A percentile compares a stretch with the other conserved stretches of the same genome.
phyloP scores from a whole-genome alignment of 2,797 vertebrate species.

The Dallia pectoralis region DNA sequence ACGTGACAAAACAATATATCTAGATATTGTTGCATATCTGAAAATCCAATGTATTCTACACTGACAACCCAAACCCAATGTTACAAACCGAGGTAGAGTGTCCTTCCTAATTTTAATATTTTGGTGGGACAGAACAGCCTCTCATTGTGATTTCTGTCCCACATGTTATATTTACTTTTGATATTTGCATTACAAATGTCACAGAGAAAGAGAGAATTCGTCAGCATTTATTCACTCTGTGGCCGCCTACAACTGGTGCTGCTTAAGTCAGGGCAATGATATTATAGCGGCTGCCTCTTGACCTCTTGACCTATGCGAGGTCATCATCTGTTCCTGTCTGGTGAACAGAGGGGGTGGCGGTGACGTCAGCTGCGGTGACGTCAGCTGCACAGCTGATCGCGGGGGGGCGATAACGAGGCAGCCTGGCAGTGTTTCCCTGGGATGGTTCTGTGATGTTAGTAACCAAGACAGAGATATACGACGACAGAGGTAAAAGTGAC shows the following conservation, averaged over 20 bases:
- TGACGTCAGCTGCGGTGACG: slow-evolving; percentile 33
- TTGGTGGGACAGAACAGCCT: neutral
- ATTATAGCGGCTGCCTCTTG: neutral
- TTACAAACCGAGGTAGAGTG: slow-evolving; percentile 3
- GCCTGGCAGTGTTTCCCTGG: neutral
- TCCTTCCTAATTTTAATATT: neutral
- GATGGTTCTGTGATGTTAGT: neutral
- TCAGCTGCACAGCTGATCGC: slow-evolving; percentile 36
- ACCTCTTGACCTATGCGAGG: neutral
- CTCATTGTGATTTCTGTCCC: neutral
- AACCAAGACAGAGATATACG: slow-evolving; percentile 12
- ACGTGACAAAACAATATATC: too few species aligned
- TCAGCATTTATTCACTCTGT: neutral
- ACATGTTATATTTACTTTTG: neutral
- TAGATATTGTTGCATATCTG: neutral
- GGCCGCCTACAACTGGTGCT: neutral
- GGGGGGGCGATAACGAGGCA: slow-evolving; percentile 22
- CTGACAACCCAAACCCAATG: neutral
- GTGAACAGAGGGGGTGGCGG: slow-evolving; percentile 1
- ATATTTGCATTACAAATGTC: neutral
- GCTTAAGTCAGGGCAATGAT: neutral
- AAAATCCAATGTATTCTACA: neutral
- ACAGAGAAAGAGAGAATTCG: neutral
- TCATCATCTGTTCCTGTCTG: slow-evolving; percentile 22
- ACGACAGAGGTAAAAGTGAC: neutral